Evolutionary conservation across 2,113 vertebrate species (phyloP).

Genomic region (Acrocephalus arundinaceus): DNA sequence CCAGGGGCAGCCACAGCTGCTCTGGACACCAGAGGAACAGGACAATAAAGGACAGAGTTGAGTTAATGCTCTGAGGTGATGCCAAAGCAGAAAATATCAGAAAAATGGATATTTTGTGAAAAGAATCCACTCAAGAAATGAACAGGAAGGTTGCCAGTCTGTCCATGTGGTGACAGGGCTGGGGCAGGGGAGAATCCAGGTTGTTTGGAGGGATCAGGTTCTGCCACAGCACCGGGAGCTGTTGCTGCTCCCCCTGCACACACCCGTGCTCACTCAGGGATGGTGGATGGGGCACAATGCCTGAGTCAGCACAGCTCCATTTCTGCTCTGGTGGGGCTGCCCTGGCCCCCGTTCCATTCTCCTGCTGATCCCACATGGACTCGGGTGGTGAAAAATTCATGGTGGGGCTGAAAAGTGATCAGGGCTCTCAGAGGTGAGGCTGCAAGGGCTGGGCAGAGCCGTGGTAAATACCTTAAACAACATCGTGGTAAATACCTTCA

Average conservation of each 20-base stretch:
- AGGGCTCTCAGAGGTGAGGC: not conserved
- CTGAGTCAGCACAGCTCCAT: not conserved
- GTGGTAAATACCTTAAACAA: not conserved
- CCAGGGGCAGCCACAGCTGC: not conserved
- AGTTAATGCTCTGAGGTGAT: not conserved
- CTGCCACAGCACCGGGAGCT: not conserved
- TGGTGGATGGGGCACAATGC: fast-evolving
- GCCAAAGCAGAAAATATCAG: not conserved
- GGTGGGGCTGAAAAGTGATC: not conserved
- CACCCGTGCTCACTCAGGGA: fast-evolving
- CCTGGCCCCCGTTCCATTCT: too few species aligned
- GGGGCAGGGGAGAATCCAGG: not conserved
- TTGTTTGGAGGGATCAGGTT: not conserved
- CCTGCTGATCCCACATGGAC: not conserved
- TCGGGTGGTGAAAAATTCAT: fast-evolving
- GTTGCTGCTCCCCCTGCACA: not conserved
- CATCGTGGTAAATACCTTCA: not conserved
- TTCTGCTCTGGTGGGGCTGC: not conserved
- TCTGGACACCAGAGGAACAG: not conserved
- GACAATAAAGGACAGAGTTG: not conserved
- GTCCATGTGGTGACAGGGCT: not conserved
- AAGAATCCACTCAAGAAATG: not conserved
- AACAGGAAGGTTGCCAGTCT: not conserved
- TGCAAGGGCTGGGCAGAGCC: not conserved
- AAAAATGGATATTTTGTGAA: not conserved